Conservation (phyloP, 2,113 vertebrate species). For the Triplophysa tibetana region DNA sequence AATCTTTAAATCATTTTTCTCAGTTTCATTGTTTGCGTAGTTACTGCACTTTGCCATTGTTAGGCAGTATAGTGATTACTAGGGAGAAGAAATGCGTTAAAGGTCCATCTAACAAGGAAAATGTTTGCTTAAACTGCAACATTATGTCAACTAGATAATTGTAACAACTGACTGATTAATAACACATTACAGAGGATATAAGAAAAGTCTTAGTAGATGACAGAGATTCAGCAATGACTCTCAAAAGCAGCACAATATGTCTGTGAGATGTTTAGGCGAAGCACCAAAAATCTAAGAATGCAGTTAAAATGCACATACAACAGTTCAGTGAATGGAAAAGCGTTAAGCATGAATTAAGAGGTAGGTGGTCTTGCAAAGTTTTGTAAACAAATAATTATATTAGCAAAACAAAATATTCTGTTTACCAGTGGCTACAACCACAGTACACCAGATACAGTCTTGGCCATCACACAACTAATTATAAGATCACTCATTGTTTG, state of each 20-base stretch:
- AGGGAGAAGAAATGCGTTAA: not conserved
- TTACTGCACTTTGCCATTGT: no score
- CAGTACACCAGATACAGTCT: not conserved
- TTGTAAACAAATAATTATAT: slow-evolving; percentile 2
- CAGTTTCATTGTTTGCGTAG: no score
- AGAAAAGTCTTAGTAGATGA: not conserved
- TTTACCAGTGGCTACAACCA: not conserved
- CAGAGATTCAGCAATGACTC: not conserved
- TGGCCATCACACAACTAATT: not conserved
- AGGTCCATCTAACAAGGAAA: no score
- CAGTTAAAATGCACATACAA: not conserved
- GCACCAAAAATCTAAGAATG: slow-evolving; percentile 11
- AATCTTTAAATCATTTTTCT: no score
- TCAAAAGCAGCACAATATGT: not conserved
- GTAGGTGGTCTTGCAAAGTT: slow-evolving; percentile 1
- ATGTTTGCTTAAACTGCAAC: not conserved
- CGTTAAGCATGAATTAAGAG: not conserved
- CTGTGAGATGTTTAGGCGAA: not conserved
- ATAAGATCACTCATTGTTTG: not conserved
- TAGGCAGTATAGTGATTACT: not conserved
- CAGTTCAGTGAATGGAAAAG: not conserved
- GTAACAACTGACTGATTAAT: not conserved
- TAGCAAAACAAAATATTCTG: not conserved
- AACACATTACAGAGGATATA: not conserved
- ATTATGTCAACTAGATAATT: not conserved